These are phyloP conservation scores for Catocala nupta DNA, from an alignment of 2,888 invertebrate genomes.

Conservation along the genomic window DNA sequence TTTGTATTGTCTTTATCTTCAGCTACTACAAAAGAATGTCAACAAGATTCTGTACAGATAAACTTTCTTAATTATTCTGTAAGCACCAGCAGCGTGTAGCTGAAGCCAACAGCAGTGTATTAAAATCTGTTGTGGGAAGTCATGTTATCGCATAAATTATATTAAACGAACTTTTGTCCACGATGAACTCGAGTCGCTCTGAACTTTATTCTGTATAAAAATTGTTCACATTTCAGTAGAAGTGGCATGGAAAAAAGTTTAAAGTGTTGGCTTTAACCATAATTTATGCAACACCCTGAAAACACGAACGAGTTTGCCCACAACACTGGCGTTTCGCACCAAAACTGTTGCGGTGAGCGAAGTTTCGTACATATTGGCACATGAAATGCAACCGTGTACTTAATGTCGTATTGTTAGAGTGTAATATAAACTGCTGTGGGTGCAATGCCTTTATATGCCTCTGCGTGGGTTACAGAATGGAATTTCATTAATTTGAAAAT, in stretches of 20 bases:
- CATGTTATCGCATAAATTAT: slow-evolving; percentile 62
- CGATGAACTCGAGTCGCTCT: slow-evolving; percentile 25
- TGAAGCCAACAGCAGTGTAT: slow-evolving; percentile 24
- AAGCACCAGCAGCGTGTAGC: slow-evolving; percentile 12
- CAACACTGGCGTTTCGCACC: slow-evolving; percentile 32
- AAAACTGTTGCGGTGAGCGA: slow-evolving; percentile 30
- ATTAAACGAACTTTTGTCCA: slow-evolving; percentile 36
- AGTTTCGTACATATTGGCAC: slow-evolving; percentile 52
- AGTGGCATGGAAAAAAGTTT: slow-evolving; percentile 31
- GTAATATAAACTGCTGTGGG: slow-evolving; percentile 38
- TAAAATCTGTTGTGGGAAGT: slow-evolving; percentile 38
- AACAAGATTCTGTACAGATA: slow-evolving; percentile 33
- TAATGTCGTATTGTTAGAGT: slow-evolving; percentile 59
- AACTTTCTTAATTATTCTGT: slow-evolving; percentile 37
- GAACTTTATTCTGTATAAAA: slow-evolving; percentile 39
- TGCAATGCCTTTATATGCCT: slow-evolving; percentile 53
- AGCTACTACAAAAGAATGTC: slow-evolving; percentile 39
- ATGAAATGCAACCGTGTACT: slow-evolving; percentile 44
- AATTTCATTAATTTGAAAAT: slow-evolving; percentile 48
- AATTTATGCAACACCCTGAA: slow-evolving; percentile 52
- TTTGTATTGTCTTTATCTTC: slow-evolving; percentile 25
- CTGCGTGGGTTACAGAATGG: slow-evolving; percentile 39
- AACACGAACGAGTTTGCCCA: slow-evolving; percentile 36
- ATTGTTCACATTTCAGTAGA: slow-evolving; percentile 29
- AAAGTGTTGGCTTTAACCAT: slow-evolving; percentile 38